Evolutionary conservation across 2,113 vertebrate genomes (phyloP).

Genomic region (Callithrix jacchus): DNA sequence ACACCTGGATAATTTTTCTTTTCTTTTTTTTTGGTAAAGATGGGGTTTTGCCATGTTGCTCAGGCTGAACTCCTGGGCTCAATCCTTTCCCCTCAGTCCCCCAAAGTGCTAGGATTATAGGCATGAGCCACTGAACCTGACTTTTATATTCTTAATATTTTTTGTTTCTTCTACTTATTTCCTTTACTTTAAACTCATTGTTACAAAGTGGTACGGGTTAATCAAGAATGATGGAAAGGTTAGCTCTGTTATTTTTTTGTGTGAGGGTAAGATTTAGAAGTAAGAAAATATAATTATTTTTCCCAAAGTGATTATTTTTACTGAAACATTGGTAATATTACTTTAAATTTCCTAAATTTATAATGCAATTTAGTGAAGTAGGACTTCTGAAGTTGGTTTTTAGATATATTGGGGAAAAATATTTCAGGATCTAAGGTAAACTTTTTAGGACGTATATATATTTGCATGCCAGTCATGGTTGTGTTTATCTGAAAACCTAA

Average conservation of each 20-base stretch:
- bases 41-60: too few relatives aligned
- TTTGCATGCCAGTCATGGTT: neutral
- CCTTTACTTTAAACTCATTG: neutral
- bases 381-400: neutral
- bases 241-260: constrained; percentile 5
- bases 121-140: too few relatives aligned
- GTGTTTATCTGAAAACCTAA: constrained; percentile 21
- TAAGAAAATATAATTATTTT: neutral
- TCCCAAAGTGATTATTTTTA: neutral
- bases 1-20: too few relatives aligned
- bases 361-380: neutral
- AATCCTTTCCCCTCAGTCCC: too few relatives aligned
- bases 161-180: neutral
- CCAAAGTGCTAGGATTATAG: too few relatives aligned
- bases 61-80: too few relatives aligned
- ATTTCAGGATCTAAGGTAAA: neutral
- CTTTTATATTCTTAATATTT: neutral
- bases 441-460: neutral
- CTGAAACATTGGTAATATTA: neutral
- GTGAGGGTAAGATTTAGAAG: neutral
- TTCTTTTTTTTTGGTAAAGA: too few relatives aligned
- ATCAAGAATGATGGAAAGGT: neutral
- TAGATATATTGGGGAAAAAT: neutral
- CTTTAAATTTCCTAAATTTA: neutral
- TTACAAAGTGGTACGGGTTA: neutral